A percentile compares a stretch with the other conserved stretches of the same genome.
phyloP scores from a whole-genome alignment of 2,113 vertebrate species.

The Eudyptes chrysolophus region DNA sequence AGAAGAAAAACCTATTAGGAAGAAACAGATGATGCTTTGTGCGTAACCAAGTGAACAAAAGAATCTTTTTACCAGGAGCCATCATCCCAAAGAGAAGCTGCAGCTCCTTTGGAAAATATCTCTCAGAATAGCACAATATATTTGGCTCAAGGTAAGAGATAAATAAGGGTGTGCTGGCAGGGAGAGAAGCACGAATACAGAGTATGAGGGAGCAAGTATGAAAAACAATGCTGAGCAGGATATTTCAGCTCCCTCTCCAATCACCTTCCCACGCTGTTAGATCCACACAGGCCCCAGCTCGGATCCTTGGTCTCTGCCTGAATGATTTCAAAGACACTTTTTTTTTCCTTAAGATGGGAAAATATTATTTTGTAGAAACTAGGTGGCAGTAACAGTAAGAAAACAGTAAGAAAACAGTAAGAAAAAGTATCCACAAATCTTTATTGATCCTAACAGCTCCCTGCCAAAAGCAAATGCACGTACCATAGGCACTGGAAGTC shows the following conservation, averaged over 20 bases:
- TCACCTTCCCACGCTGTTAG: background rate
- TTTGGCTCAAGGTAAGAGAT: conserved; percentile 6
- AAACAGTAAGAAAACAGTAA: background rate
- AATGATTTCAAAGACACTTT: background rate
- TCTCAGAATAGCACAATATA: background rate
- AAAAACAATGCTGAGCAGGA: background rate
- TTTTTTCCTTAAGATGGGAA: background rate
- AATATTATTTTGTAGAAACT: background rate
- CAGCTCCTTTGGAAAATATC: background rate
- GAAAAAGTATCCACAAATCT: background rate
- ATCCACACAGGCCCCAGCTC: background rate
- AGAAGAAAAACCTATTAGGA: conserved; percentile 1
- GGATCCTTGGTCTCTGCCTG: background rate
- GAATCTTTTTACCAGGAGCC: background rate
- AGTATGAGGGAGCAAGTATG: background rate
- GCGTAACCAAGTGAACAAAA: background rate
- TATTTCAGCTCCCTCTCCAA: background rate
- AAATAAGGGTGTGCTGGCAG: background rate
- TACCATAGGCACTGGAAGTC: accelerated
- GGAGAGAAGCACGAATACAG: background rate
- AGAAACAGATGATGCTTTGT: background rate
- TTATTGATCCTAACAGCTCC: background rate
- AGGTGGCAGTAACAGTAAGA: background rate
- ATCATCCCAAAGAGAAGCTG: background rate
- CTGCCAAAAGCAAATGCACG: background rate